Conservation (phyloP, 2,113 vertebrate species). For the Myodes glareolus region DNA sequence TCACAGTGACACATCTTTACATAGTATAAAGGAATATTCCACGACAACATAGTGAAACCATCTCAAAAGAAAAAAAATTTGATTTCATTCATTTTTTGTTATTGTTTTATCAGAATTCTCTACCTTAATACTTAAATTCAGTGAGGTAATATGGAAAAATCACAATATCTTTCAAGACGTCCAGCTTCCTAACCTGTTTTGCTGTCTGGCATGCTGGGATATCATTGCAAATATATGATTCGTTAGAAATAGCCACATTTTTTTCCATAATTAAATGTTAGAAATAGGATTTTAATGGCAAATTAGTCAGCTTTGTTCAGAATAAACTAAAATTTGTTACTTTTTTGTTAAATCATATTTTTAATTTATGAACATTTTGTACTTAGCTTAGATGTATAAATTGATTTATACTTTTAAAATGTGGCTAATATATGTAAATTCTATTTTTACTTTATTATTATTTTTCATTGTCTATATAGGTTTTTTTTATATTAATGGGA, state of each 20-base stretch:
- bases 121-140: slow-evolving; percentile 1
- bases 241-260: background rate
- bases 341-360: background rate
- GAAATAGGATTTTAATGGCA: background rate
- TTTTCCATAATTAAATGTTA: slow-evolving; percentile 4
- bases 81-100: background rate
- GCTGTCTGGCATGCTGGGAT: background rate
- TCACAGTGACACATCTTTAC: background rate
- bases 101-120: background rate
- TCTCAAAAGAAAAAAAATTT: background rate
- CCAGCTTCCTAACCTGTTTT: background rate
- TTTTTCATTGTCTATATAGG: background rate
- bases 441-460: background rate
- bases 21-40: background rate
- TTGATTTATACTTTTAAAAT: background rate
- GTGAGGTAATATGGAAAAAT: slow-evolving; percentile 34
- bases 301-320: background rate
- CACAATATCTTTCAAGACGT: slow-evolving; percentile 8
- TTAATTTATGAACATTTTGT: slow-evolving; percentile 9
- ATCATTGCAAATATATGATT: slow-evolving; percentile 9
- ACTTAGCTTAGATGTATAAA: background rate
- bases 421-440: background rate
- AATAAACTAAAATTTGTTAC: slow-evolving; percentile 32
- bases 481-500: background rate
- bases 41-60: background rate